phyloP scores from a whole-genome alignment of 2,797 vertebrate genomes.

The Gila robusta region DNA sequence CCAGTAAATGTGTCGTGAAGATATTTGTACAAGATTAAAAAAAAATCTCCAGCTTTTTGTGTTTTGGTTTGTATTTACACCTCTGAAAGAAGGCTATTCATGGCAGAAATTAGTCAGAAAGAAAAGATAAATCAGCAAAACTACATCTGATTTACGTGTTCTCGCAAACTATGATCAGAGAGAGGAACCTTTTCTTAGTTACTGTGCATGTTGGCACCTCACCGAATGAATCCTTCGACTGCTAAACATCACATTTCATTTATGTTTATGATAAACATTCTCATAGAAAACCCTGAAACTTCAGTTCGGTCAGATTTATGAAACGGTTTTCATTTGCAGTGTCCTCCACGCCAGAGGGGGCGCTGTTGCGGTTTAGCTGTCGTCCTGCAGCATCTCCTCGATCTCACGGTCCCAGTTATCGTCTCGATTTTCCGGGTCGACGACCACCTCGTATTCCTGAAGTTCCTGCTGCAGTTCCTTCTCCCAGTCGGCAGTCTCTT shows the following conservation, averaged over 20 bases:
- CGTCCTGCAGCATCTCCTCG: constrained; percentile 91
- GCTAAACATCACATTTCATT: constrained; percentile 16
- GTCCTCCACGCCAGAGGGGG: constrained; percentile 34
- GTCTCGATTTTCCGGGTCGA: constrained; percentile 86
- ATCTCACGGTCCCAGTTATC: constrained; percentile 97
- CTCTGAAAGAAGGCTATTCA: background rate
- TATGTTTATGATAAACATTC: background rate
- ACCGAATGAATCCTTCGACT: background rate
- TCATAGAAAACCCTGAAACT: constrained; percentile 14
- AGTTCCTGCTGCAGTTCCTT: constrained; percentile 94
- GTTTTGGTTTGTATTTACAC: background rate
- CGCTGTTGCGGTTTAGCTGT: constrained; percentile 57
- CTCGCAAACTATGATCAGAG: background rate
- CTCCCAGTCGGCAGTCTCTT: constrained; percentile 92
- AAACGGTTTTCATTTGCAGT: background rate
- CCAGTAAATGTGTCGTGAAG: background rate
- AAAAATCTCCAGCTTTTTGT: background rate
- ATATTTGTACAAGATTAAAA: too few relatives aligned
- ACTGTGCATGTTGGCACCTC: constrained; percentile 18
- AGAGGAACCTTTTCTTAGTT: background rate
- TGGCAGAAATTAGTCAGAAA: background rate
- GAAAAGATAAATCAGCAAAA: background rate
- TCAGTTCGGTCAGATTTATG: background rate
- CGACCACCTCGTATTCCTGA: constrained; percentile 93
- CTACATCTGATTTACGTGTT: background rate